Evolutionary conservation across 1,140 invertebrate genomes (phyloP), one percentile per base, ranked within the genome.

Genomic region (Nilaparvata lugens): DNA sequence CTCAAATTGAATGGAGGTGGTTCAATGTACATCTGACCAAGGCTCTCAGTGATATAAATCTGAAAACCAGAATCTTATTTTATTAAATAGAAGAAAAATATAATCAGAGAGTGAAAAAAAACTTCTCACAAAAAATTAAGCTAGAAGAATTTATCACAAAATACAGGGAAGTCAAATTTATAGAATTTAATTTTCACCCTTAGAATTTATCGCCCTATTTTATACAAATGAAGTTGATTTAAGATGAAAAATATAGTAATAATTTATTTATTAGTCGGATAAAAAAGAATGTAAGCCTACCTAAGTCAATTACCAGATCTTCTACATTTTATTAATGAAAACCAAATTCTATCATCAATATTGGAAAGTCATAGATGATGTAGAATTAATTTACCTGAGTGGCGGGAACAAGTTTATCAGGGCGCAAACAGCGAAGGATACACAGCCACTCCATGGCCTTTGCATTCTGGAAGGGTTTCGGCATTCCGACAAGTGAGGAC

Each of bases 1-100:
- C 82, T 78, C 38, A 97, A 78, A 76, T 96, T 88, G 74, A 95
- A 95, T 5, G 88, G 85, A n/a, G 91, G 90, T 7, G 92, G 88
- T 71, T 94, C 87, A 21, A 94, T 83, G 73, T 89, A 95, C 23
- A 81, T 76, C 51, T 81, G 78, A 5, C 91, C 92, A 76, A 97
- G 82, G 66, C 89, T 83, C 16, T 79, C 72, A 11, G 83, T 80
- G 28, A 97, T 84, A 72, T 88, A 95, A 38, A 73, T 74, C 70
- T 87, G 75, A 9, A 72, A 60, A 43, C 11, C 28, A 38, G 9
- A 38, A n/a, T 21, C n/a, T n/a, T 38, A 53, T 18, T 25, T 24
- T n/a, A 53, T n/a, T 4, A 28, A 28, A 4, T 28, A 59, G 19
- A 13, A 52, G n/a, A 18, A 58, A 48, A 58, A 35, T 9, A 35